Base-by-base conservation (phyloP, 92 coral and sea anemone genomes). In the Palythoa grandis region DNA sequence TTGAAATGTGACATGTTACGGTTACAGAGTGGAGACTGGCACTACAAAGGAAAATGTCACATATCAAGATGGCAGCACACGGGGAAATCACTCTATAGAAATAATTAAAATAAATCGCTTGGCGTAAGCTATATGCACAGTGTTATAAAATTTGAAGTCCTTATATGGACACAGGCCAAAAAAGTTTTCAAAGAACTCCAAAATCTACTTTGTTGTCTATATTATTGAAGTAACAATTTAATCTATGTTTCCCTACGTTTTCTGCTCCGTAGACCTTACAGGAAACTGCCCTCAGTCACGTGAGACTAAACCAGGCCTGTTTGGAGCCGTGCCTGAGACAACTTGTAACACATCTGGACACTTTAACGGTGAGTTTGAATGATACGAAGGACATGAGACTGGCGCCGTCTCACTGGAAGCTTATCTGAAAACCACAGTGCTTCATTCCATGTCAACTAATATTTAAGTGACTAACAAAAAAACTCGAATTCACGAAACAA, bases 281-380 rank as follows among this genome's bases (percentile, higher is more conserved):
- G 20, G 99, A 96, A 83, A 96, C 96, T 68, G 98, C 99, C 10
- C 95, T 93, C 60, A 93, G 90, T 22, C 95, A 93, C 86, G 97
- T 93, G 79, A 95, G 91, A 79, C 70, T 88, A 77, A 96, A 92
- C 87, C 98, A 96, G 82, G 93, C 95, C 8, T 96, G 99, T 67
- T 91, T 96, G 8, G 99, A 96, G 56, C 98, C 94, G 3, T 96
- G 99, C 89, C 90, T 96, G 10, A 86, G 98, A 48, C 96, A 94
- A 43, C 91, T 96, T 65, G 94, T 95, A 85, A 91, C 91, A 35
- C 96, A 91, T 78, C 88, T 96, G 61, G 99, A 96, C 63, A 98
- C 91, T 71, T 57, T 96, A 7, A 93, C 92, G 95, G 98, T 96
- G 77, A 17, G 91, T 57, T 40, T 56, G 50, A 11, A 23, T 52